These are phyloP conservation scores for Calliphora vicina DNA, from an alignment of 1,140 invertebrate species.

Conservation along the genomic window DNA sequence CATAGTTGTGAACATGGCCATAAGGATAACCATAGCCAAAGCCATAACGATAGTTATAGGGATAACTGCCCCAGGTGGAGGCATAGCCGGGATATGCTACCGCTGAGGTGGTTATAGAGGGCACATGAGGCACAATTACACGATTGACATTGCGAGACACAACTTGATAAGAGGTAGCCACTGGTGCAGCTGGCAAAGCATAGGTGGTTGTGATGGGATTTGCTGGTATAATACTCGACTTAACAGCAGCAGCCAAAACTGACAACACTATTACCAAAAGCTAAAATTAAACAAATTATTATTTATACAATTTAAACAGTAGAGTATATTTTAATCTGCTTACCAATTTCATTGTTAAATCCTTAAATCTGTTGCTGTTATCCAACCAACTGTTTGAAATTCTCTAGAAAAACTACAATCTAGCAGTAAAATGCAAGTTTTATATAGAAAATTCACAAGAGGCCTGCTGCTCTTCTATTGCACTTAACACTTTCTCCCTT, in stretches of 20 bases:
- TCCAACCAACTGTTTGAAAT: neutral
- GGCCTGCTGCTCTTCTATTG: neutral
- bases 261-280: neutral
- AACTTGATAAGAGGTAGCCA: constrained; percentile 50
- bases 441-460: neutral
- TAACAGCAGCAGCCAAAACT: neutral
- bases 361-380: neutral
- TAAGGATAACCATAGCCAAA: constrained; percentile 47
- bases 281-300: neutral
- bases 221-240: constrained; percentile 2
- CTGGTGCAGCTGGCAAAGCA: constrained; percentile 40
- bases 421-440: neutral
- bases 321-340: neutral
- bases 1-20: constrained; percentile 39
- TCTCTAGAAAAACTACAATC: neutral
- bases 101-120: constrained; percentile 13
- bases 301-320: neutral
- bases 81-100: constrained; percentile 38
- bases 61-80: constrained; percentile 30
- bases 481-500: neutral
- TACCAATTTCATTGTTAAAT: neutral
- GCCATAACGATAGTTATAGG: constrained; percentile 42
- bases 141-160: constrained; percentile 51
- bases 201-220: constrained; percentile 27
- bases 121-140: constrained; percentile 43